Base-by-base conservation (phyloP, 92 coral and sea anemone species). In the Hydrozoanthus gracilis region DNA sequence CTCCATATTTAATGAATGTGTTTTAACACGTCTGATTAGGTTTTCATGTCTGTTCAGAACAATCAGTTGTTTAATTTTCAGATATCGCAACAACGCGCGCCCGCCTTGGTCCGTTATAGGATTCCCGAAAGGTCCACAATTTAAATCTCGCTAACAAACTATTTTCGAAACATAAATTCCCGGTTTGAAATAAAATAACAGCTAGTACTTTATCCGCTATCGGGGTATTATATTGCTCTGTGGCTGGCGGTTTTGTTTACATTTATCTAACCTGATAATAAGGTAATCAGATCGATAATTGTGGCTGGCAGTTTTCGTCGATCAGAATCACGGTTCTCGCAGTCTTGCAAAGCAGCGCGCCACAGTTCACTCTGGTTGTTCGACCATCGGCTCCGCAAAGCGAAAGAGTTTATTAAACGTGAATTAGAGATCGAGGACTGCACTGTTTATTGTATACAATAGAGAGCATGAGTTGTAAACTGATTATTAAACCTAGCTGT, bases 251-350 rank as follows among this genome's bases (percentile, higher is more conserved):
- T 44, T 14, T 73, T 44, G 44, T 46, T 4, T 73, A 73, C 56
- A 2, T 50, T 35, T 11, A 69, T 17, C 6, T 50, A 74, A 17
- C 79, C 51, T 49, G 79, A 74, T 74, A 74, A 74, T 74, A 55
- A n/a, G 79, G 14, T 74, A 74, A 74, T 74, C 58, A 74, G 55
- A 44, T 27, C 79, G 79, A 74, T 74, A 74, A 74, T 74, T 48
- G 79, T 27, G 58, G 45, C 39, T 74, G 79, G 48, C 18, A 44
- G 15, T 51, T 74, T 13, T 11, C 20, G 79, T 74, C 60, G 17
- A 49, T 47, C 6, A 48, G 6, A 12, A 74, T 12, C 79, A 74
- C 61, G 79, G 51, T 4, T 14, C 16, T 48, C 50, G 7, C 35
- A 15, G n/a, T 4, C 47, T 3, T 9, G 20, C 51, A 71, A 15